Percentiles rank a stretch among this genome's conserved stretches.
Evolutionary conservation across 2,113 vertebrate genomes (phyloP).

Genomic region (Paraplagusia blochii): DNA sequence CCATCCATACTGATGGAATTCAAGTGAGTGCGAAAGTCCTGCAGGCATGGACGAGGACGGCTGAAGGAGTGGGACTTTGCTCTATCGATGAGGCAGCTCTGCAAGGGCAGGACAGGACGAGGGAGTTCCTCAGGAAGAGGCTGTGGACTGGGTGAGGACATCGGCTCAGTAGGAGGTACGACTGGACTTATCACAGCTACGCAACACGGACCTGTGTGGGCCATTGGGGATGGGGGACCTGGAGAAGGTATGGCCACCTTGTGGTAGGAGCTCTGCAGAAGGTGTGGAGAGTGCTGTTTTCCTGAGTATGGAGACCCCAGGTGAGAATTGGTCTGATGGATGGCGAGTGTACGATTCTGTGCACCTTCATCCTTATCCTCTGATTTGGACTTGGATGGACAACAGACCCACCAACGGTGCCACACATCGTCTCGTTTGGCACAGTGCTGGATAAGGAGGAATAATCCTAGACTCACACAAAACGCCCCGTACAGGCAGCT

Average conservation of each 20-base stretch:
- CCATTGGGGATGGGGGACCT: constrained; percentile 67
- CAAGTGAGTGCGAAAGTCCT: constrained; percentile 85
- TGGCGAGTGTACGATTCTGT: constrained; percentile 48
- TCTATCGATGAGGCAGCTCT: constrained; percentile 85
- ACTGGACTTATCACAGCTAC: constrained; percentile 80
- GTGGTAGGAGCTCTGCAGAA: constrained; percentile 73
- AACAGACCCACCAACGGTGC: constrained; percentile 95
- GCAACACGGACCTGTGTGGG: constrained; percentile 78
- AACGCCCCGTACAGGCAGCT: constrained; percentile 96
- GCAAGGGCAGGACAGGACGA: constrained; percentile 76
- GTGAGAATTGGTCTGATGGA: constrained; percentile 74
- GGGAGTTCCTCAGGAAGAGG: constrained; percentile 79
- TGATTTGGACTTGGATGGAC: constrained; percentile 61
- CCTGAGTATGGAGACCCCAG: constrained; percentile 76
- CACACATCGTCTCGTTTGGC: constrained; percentile 96
- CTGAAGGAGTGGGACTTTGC: constrained; percentile 83
- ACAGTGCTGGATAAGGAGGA: constrained; percentile 96
- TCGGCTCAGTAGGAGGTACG: constrained; percentile 61
- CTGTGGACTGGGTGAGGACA: constrained; percentile 73
- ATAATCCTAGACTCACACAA: constrained; percentile 93
- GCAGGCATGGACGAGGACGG: constrained; percentile 77
- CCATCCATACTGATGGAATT: constrained; percentile 86
- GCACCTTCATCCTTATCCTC: constrained; percentile 9
- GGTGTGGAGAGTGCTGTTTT: constrained; percentile 75
- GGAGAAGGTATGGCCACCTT: constrained; percentile 79